Percentiles rank a stretch among this genome's conserved stretches.
phyloP scores from a whole-genome alignment of 2,797 vertebrate species.

The Platalea minor region DNA sequence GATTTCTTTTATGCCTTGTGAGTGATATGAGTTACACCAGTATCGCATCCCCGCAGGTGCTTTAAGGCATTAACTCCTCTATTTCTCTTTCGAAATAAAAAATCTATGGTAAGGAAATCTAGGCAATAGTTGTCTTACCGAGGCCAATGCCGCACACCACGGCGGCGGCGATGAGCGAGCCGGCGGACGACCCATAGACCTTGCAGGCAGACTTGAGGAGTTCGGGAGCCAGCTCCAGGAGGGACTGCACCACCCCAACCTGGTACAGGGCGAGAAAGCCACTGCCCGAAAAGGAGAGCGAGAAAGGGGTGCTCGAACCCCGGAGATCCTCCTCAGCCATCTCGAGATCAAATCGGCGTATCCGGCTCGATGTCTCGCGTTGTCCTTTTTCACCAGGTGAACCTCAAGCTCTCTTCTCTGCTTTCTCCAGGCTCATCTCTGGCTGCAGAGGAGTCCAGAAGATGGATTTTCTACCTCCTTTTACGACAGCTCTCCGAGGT shows the following conservation, averaged over 20 bases:
- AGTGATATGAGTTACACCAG: rapidly evolving
- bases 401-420: not conserved
- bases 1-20: rapidly evolving
- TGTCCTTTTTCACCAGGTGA: not conserved
- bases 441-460: not conserved
- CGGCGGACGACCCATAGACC: conserved; percentile 86
- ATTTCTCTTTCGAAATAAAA: not conserved
- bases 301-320: conserved; percentile 65
- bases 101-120: rapidly evolving
- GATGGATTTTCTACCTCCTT: not conserved
- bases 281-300: conserved; percentile 86
- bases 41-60: not conserved
- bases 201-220: conserved; percentile 78
- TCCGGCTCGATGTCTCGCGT: rapidly evolving
- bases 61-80: not conserved
- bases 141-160: conserved; percentile 80
- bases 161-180: conserved; percentile 85
- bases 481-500: not conserved
- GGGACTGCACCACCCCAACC: conserved; percentile 84
- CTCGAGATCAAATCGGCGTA: rapidly evolving
- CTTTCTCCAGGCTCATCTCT: not conserved
- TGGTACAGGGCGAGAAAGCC: conserved; percentile 91
- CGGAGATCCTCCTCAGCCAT: conserved; percentile 25
- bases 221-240: conserved; percentile 80
- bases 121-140: conserved; percentile 60